phyloP scores from a whole-genome alignment of 2,888 invertebrate species.

The Chrysolina americana region DNA sequence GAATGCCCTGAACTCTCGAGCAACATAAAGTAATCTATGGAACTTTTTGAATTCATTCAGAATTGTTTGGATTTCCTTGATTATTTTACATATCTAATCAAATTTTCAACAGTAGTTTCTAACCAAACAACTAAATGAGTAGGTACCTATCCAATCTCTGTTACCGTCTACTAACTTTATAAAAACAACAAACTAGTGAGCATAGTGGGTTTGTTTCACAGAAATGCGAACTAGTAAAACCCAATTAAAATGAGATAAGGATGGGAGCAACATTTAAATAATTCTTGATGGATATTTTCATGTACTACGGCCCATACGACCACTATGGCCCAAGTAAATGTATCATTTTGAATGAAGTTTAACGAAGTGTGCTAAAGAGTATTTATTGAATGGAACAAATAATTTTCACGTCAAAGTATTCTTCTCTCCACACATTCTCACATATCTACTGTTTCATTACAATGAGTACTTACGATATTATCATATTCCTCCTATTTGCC shows the following conservation, averaged over 20 bases:
- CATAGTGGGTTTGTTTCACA: neutral
- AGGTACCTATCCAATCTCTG: constrained; percentile 21
- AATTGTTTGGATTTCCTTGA: constrained; percentile 31
- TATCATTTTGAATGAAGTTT: too few species aligned
- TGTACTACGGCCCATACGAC: too few species aligned
- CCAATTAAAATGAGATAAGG: neutral
- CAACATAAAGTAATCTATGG: constrained; percentile 20
- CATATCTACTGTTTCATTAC: too few species aligned
- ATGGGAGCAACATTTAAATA: neutral
- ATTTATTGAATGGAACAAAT: too few species aligned
- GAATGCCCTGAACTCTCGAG: neutral
- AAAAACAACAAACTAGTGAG: constrained; percentile 13
- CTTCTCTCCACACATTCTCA: too few species aligned
- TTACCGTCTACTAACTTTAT: constrained; percentile 4
- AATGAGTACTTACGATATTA: too few species aligned
- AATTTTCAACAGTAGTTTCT: constrained; percentile 37
- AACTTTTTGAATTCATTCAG: constrained; percentile 29
- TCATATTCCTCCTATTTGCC: too few species aligned
- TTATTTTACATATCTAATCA: constrained; percentile 30
- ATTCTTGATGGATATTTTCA: too few species aligned
- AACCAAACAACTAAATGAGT: constrained; percentile 35
- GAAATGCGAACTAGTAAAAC: neutral
- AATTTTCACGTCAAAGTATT: too few species aligned
- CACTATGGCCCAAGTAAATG: too few species aligned
- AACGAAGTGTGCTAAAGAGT: too few species aligned